A percentile compares a stretch with the other conserved stretches of the same genome.
phyloP scores from a whole-genome alignment of 2,888 invertebrate genomes.

The Gortyna flavago region DNA sequence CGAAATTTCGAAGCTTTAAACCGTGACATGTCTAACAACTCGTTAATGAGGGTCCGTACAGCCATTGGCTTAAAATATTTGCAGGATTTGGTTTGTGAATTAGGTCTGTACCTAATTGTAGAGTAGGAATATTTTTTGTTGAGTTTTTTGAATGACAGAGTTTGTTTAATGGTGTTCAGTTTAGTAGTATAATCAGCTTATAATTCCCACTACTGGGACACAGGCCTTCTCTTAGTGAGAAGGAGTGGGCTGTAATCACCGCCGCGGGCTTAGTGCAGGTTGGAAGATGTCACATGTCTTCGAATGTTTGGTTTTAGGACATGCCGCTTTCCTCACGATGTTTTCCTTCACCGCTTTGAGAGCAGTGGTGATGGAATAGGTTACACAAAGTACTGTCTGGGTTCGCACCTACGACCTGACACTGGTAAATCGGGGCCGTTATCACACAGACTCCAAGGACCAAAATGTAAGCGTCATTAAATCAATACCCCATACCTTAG shows the following conservation, averaged over 20 bases:
- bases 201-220: not conserved
- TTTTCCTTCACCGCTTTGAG: no score
- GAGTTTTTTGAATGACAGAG: no score
- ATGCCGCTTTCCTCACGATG: no score
- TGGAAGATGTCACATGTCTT: no score
- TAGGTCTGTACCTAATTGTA: slow-evolving; percentile 38
- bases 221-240: no score
- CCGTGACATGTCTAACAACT: slow-evolving; percentile 46
- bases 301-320: no score
- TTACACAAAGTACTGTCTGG: no score
- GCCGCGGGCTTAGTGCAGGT: no score
- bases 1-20: slow-evolving; percentile 28
- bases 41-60: slow-evolving; percentile 48
- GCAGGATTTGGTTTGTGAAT: slow-evolving; percentile 41
- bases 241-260: no score
- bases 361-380: no score
- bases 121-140: slow-evolving; percentile 31
- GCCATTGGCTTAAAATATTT: slow-evolving; percentile 50
- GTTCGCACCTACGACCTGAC: no score
- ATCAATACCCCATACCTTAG: slow-evolving; percentile 4
- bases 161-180: not conserved
- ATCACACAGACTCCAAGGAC: not conserved
- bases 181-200: not conserved
- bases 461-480: not conserved
- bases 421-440: no score